Percentiles rank a stretch among this genome's conserved stretches.
Evolutionary conservation across 2,888 invertebrate species (phyloP).

Genomic region (Unio pictorum): DNA sequence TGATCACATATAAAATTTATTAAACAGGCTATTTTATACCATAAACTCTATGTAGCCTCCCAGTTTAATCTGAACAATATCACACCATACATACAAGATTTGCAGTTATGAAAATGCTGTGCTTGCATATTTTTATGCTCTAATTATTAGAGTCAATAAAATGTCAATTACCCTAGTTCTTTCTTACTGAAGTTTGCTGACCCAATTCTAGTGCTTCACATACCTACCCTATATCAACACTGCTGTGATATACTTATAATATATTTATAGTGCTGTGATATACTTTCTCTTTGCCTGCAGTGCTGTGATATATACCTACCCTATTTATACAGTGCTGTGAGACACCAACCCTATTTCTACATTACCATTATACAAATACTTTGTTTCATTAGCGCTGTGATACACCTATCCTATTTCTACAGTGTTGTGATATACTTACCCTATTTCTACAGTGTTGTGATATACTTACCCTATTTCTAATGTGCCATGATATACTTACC

Average conservation of each 20-base stretch:
- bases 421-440: no score
- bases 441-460: no score
- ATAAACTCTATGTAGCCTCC: no score
- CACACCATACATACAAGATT: no score
- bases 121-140: no score
- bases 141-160: no score
- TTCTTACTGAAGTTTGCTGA: neutral
- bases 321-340: conserved; percentile 84
- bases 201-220: conserved; percentile 80
- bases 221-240: conserved; percentile 79
- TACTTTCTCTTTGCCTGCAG: conserved; percentile 76
- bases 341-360: conserved; percentile 78
- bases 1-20: no score
- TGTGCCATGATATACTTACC: conserved; percentile 78
- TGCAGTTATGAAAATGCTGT: no score
- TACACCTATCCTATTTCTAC: conserved; percentile 48
- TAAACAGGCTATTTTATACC: no score
- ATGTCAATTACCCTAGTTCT: no score
- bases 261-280: conserved; percentile 67
- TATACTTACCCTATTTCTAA: conserved; percentile 75
- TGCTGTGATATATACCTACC: conserved; percentile 83
- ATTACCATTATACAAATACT: no score
- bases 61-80: no score
- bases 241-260: conserved; percentile 82
- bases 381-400: neutral